Evolutionary conservation across 2,888 invertebrate genomes (phyloP).

Genomic region (Tinea semifulvella): DNA sequence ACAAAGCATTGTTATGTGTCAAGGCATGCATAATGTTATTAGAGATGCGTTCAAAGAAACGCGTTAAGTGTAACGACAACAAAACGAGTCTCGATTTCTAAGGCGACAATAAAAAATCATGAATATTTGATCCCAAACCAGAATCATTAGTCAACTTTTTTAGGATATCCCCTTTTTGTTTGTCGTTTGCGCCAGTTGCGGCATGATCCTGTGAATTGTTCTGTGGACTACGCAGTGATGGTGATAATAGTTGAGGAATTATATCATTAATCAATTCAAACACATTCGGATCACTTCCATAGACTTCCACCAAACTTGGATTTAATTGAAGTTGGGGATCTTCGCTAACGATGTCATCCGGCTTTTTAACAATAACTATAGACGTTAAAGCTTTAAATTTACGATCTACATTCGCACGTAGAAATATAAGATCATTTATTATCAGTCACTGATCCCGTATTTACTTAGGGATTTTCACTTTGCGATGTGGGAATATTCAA

Average conservation of each 20-base stretch:
- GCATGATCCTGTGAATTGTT: conserved; percentile 46
- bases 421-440: conserved; percentile 41
- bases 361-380: conserved; percentile 23
- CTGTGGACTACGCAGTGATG: conserved; percentile 24
- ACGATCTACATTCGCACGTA: conserved; percentile 26
- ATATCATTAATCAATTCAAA: conserved; percentile 57
- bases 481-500: conserved; percentile 61
- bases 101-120: conserved; percentile 41
- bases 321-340: conserved; percentile 47
- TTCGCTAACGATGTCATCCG: conserved; percentile 33
- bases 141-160: conserved; percentile 66
- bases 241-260: conserved; percentile 53
- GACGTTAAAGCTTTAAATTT: conserved; percentile 22
- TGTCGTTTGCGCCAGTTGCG: conserved; percentile 36
- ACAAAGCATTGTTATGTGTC: neutral
- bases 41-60: conserved; percentile 55
- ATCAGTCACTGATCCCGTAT: conserved; percentile 44
- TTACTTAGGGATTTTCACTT: conserved; percentile 63
- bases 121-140: conserved; percentile 63
- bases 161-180: conserved; percentile 24
- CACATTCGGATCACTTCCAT: conserved; percentile 42
- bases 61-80: conserved; percentile 60
- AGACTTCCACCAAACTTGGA: conserved; percentile 42
- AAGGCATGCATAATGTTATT: conserved; percentile 32
- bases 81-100: conserved; percentile 27